Conservation (phyloP, 2,888 invertebrate genomes). For the Zaprionus obscuricornis region DNA sequence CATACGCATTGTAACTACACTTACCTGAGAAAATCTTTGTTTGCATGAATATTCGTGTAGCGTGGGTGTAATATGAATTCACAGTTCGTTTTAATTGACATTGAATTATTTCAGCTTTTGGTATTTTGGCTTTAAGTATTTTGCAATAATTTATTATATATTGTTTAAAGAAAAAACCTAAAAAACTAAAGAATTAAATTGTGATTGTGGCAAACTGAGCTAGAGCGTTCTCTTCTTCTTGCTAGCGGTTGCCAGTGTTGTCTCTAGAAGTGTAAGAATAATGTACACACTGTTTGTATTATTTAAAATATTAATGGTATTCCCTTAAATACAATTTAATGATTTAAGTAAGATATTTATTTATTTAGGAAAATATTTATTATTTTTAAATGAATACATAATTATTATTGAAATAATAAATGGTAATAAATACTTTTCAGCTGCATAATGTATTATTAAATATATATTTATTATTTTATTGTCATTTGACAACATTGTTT, state of each 20-base stretch:
- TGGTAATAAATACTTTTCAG: no score
- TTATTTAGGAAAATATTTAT: no score
- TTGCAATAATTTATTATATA: slow-evolving; percentile 32
- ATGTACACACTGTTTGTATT: slow-evolving; percentile 1
- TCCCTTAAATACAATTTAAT: neutral
- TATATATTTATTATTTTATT: neutral
- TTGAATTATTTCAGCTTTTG: slow-evolving; percentile 15
- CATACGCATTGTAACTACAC: no score
- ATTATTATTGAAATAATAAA: no score
- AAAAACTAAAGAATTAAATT: slow-evolving; percentile 77
- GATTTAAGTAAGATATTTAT: neutral
- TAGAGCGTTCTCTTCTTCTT: slow-evolving; percentile 57
- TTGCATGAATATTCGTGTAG: no score
- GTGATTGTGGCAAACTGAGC: slow-evolving; percentile 69
- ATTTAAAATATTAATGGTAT: neutral
- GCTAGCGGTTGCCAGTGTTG: slow-evolving; percentile 52
- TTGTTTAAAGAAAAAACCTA: slow-evolving; percentile 64
- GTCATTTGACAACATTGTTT: slow-evolving; percentile 31
- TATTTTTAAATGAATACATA: no score
- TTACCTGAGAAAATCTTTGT: slow-evolving; percentile 16
- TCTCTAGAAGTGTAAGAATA: neutral
- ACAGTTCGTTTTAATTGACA: slow-evolving; percentile 44
- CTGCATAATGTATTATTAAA: slow-evolving; percentile 22
- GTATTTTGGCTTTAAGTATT: slow-evolving; percentile 14
- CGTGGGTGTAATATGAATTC: slow-evolving; percentile 3